A percentile compares a stretch with the other conserved stretches of the same genome.
Evolutionary conservation across 1,140 invertebrate species (phyloP).

Genomic region (Plectrocnemia conspersa): DNA sequence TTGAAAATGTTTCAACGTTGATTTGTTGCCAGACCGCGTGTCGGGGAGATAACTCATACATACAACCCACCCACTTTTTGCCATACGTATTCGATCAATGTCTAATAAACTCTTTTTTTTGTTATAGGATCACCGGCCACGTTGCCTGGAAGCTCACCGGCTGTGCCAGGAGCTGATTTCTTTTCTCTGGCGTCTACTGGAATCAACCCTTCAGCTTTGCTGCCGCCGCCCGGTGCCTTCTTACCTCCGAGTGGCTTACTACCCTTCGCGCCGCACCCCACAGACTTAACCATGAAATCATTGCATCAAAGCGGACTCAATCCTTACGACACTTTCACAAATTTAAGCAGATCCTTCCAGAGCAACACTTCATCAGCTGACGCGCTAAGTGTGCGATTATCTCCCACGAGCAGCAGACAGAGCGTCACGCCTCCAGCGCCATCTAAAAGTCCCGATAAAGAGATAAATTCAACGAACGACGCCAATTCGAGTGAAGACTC

Average conservation of each 20-base stretch:
- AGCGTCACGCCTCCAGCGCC: constrained; percentile 50
- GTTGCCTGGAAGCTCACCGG: constrained; percentile 45
- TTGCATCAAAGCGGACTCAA: constrained; percentile 45
- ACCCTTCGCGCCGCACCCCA: constrained; percentile 47
- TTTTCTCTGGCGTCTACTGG: constrained; percentile 49
- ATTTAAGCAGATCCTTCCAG: constrained; percentile 42
- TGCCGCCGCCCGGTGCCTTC: constrained; percentile 50
- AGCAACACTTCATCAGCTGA: constrained; percentile 48
- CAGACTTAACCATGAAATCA: constrained; percentile 45
- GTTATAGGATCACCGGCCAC: constrained; percentile 38
- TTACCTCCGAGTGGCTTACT: constrained; percentile 46
- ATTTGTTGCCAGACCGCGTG: constrained; percentile 11
- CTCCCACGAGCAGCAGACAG: constrained; percentile 53
- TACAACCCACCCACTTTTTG: neutral
- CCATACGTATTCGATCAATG: neutral
- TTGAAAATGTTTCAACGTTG: constrained; percentile 21
- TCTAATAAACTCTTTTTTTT: constrained; percentile 36
- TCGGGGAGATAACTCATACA: neutral
- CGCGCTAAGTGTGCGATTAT: constrained; percentile 48
- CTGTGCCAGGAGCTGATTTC: constrained; percentile 49
- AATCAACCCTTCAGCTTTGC: constrained; percentile 48
- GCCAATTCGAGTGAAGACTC: constrained; percentile 59
- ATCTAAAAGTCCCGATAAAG: constrained; percentile 49
- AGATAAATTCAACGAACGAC: constrained; percentile 59
- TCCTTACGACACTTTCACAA: constrained; percentile 44